Evolutionary conservation across 2,888 invertebrate genomes (phyloP), one percentile per base, ranked within the genome.

Genomic region (Lithophane socia): DNA sequence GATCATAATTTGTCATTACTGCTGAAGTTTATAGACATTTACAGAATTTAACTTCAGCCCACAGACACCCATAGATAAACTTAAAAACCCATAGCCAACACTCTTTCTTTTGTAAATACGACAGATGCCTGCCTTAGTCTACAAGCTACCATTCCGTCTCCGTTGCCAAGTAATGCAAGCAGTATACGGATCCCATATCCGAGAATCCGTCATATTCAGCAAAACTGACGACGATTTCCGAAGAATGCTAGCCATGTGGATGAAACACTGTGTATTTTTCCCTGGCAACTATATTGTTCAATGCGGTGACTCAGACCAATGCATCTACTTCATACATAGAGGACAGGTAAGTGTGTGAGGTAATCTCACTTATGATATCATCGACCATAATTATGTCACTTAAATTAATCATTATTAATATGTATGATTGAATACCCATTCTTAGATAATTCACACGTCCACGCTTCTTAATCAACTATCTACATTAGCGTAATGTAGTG

Each of bases 211-310:
- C 16, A 94, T 97, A 91, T 97, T 97, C 88, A 93, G 92, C 77
- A 96, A 94, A 77, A 94, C 97, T 0, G 95, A 96, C 61, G 94
- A 95, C 47, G 95, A 96, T 77, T 97, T 97, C 79, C 92, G 94
- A 75, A 90, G 96, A 73, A 97, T 97, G 95, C 87, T 97, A 4
- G 93, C 93, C 0, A 94, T 95, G 93, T 95, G 97, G 94, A 92
- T 97, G 90, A 94, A 94, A 42, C 97, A 96, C 76, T 95, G 95
- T 29, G 95, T 97, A 0, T 97, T 97, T 89, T 97, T 97, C 83
- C 96, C 97, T 7, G 96, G 97, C 7, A 97, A 97, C 89, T 97
- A 97, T 75, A 97, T 97, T 16, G 97, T 97, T 16, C 97, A 97
- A 83, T 94, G 96, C 58, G 97, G 97, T 2, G 97, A 97, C 86